Percentiles rank a stretch among this genome's conserved stretches.
phyloP scores from a whole-genome alignment of 2,888 invertebrate genomes.

The Mythimna ferrago region DNA sequence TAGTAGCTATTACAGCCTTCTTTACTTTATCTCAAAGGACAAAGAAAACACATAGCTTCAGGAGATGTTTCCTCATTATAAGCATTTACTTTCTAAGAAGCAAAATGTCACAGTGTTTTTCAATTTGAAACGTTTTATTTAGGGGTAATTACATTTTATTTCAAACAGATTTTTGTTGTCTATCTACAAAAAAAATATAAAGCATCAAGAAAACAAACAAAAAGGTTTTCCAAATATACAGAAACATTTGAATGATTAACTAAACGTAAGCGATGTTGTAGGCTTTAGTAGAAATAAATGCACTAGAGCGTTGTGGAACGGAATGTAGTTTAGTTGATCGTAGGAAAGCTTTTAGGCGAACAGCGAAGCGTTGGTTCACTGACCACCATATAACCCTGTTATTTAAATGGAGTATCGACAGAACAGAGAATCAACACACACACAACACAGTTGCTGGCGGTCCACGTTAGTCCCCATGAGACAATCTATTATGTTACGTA shows the following conservation, averaged over 20 bases:
- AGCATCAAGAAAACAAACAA: constrained; percentile 12
- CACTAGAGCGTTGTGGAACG: constrained; percentile 60
- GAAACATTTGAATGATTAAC: constrained; percentile 18
- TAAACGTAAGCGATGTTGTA: constrained; percentile 33
- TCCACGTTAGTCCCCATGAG: constrained; percentile 57
- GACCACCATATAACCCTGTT: constrained; percentile 66
- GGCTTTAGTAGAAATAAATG: constrained; percentile 54
- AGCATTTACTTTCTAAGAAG: constrained; percentile 23
- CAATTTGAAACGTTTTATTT: constrained; percentile 13
- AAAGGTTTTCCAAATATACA: constrained; percentile 16
- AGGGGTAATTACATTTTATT: constrained; percentile 19
- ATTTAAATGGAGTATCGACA: constrained; percentile 71
- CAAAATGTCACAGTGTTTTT: constrained; percentile 22
- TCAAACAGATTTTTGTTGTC: constrained; percentile 5
- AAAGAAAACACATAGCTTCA: constrained; percentile 42
- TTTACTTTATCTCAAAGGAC: constrained; percentile 41
- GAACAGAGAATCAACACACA: constrained; percentile 55
- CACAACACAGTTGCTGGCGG: constrained; percentile 59
- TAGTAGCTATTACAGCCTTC: constrained; percentile 36
- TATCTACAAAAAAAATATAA: constrained; percentile 15
- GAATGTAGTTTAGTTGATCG: constrained; percentile 72
- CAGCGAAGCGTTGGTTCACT: constrained; percentile 66
- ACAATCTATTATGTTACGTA: constrained; percentile 67
- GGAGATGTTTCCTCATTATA: constrained; percentile 25
- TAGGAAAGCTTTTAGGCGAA: constrained; percentile 78